Percentiles rank a stretch among this genome's conserved stretches.
Evolutionary conservation across 2,113 vertebrate genomes (phyloP).

Genomic region (Phrynosoma blainvillii): DNA sequence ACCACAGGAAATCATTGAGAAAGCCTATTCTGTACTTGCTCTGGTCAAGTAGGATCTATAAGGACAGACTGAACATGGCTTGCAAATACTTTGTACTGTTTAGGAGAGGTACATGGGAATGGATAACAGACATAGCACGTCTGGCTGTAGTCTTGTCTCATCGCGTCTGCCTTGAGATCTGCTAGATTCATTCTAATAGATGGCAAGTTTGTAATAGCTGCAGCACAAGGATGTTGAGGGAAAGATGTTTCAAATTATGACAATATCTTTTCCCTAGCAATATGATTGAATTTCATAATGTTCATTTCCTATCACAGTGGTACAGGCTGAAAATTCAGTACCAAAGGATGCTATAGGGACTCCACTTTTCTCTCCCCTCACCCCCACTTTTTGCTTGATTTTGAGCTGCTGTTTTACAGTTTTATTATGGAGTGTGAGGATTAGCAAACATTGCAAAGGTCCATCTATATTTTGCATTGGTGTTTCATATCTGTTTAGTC

Average conservation of each 20-base stretch:
- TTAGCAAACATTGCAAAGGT: neutral
- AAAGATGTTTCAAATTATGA: neutral
- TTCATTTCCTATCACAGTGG: neutral
- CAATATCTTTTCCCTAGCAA: neutral
- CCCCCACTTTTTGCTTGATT: rapidly evolving
- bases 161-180: neutral
- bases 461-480: rapidly evolving
- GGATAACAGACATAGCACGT: neutral
- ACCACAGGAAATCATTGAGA: neutral
- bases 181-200: constrained; percentile 9
- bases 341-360: neutral
- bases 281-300: neutral
- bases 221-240: neutral
- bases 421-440: neutral
- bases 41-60: neutral
- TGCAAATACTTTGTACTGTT: neutral
- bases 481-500: neutral
- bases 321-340: neutral
- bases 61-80: neutral
- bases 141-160: neutral
- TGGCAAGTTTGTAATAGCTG: constrained; percentile 17
- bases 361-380: neutral
- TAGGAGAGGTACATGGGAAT: neutral
- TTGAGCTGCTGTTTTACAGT: neutral
- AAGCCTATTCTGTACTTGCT: neutral